Conservation (phyloP, 2,797 vertebrate species). For the Karalla daura region DNA sequence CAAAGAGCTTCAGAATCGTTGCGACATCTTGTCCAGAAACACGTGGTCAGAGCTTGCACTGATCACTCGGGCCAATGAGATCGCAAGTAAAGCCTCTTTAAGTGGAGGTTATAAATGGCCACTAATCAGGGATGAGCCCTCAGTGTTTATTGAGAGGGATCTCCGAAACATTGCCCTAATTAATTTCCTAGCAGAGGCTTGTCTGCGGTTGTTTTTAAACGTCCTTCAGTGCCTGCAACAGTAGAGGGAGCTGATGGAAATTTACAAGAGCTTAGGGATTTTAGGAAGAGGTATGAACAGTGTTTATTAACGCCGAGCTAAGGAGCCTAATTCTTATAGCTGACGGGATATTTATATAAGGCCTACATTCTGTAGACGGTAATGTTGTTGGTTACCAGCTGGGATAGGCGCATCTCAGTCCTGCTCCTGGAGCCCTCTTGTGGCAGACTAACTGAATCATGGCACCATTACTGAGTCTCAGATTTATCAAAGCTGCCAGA, state of each 20-base stretch:
- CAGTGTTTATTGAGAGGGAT: conserved; percentile 78
- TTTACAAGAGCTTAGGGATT: conserved; percentile 74
- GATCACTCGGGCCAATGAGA: conserved; percentile 74
- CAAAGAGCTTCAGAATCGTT: conserved; percentile 44
- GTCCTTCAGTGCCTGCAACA: conserved; percentile 61
- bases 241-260: conserved; percentile 72
- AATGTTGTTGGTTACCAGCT: conserved; percentile 54
- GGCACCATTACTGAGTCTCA: conserved; percentile 1
- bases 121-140: conserved; percentile 82
- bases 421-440: conserved; percentile 64
- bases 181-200: conserved; percentile 72
- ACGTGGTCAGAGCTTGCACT: conserved; percentile 36
- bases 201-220: conserved; percentile 67
- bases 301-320: conserved; percentile 70
- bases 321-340: conserved; percentile 73
- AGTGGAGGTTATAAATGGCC: conserved; percentile 82
- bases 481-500: conserved; percentile 6
- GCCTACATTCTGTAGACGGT: conserved; percentile 62
- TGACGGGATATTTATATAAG: conserved; percentile 72
- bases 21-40: conserved; percentile 37
- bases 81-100: conserved; percentile 74
- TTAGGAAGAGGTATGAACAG: conserved; percentile 69
- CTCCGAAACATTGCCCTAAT: conserved; percentile 82
- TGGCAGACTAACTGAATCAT: conserved; percentile 48
- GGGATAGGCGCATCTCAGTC: conserved; percentile 18